Base-by-base conservation (phyloP, 2,113 vertebrate species). In the Callionymus lyra region DNA sequence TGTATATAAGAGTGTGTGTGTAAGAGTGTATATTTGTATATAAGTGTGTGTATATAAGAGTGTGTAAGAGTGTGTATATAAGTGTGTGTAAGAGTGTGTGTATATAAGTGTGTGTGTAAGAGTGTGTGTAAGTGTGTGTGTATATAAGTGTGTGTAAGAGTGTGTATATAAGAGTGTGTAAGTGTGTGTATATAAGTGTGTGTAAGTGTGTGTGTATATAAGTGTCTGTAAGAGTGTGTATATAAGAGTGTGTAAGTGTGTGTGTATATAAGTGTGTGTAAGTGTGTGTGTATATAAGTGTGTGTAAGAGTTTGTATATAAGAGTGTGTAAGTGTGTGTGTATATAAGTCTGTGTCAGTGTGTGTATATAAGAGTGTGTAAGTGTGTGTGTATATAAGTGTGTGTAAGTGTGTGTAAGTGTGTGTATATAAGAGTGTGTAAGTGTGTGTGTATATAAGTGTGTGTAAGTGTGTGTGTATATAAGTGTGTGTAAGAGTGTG, bases 21-120 rank as follows among this genome's bases (percentile, higher is more conserved):
- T n/a, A n/a, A n/a, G n/a, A n/a, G 17, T 35, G 48, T 46, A 56
- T 47, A 54, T 53, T 44, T 27, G 21, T 27, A 8, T 27, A 8
- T 27, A 8, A 5, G 21, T 27, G 21, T 27, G 21, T 8, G 21
- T 27, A n/a, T n/a, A n/a, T n/a, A n/a, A n/a, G n/a, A n/a, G n/a
- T 54, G 36, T 78, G 82, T 85, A 84, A 53, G 37, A 54, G 51
- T 57, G 53, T 68, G 56, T 59, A 56, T 19, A 49, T 39, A 15
- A n/a, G 18, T 33, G 43, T 11, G 17, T 35, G 48, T 46, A 56
- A n/a, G n/a, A n/a, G n/a, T 47, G 56, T 53, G 47, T 27, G 21
- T 27, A 8, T 27, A 8, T 27, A 8, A 5, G 21, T 27, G 21
- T 27, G 21, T 8, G 21, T 54, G 36, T 78, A 82, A 85, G 84